Conservation (phyloP, 2,797 vertebrate genomes). For the Hybognathus amarus region DNA sequence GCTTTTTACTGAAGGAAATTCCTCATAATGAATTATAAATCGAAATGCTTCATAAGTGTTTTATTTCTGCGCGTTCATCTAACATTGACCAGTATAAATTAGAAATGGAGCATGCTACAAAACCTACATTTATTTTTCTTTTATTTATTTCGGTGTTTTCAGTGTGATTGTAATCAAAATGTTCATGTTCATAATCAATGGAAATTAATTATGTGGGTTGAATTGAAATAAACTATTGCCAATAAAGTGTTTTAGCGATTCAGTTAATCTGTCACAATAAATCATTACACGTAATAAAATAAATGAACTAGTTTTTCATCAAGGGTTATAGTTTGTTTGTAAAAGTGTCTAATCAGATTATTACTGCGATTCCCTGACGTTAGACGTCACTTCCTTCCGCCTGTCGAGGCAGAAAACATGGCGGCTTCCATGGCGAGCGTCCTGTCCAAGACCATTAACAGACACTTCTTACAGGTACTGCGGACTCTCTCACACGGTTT, state of each 20-base stretch:
- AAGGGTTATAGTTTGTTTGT: background rate
- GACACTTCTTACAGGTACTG: constrained; percentile 66
- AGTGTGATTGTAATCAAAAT: background rate
- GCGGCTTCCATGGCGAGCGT: constrained; percentile 67
- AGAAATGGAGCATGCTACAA: background rate
- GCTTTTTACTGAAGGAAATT: background rate
- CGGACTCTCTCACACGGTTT: background rate
- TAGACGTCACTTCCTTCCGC: background rate
- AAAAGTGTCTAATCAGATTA: no score
- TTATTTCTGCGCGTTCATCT: background rate
- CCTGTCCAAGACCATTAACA: constrained; percentile 65
- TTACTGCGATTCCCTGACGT: background rate
- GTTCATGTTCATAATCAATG: background rate
- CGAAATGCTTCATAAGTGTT: background rate
- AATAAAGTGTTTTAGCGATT: background rate
- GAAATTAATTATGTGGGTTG: background rate
- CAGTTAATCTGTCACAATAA: background rate
- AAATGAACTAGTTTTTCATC: background rate
- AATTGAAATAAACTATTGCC: background rate
- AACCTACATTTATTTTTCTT: no score
- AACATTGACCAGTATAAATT: no score
- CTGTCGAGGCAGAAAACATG: constrained; percentile 56
- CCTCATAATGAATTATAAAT: background rate
- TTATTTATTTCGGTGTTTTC: background rate
- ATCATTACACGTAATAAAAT: background rate